Base-by-base conservation (phyloP, 2,888 invertebrate genomes). In the Tiphia femorata region DNA sequence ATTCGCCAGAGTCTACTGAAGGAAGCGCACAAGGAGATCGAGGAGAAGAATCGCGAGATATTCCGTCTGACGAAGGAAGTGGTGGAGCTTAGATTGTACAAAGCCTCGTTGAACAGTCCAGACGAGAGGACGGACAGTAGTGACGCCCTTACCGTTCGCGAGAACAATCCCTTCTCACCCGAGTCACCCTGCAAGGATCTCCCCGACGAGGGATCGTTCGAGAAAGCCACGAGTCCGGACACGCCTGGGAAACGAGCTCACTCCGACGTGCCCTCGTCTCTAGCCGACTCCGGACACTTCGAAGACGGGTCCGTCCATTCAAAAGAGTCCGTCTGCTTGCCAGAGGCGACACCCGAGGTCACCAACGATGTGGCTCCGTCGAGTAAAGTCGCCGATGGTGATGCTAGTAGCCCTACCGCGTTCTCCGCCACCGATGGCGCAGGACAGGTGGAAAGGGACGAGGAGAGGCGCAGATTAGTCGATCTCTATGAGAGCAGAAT, bases 261-360 rank as follows among this genome's bases (percentile, higher is more conserved):
- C 10, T 68, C 67, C 16, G 92, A 92, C 78, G 88, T 92, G 86
- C 90, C 90, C 72, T 89, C 90, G 64, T 94, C 94, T 21, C 90
- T 92, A 76, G 91, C 93, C 50, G 94, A 94, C 84, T 94, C 94
- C 5, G 95, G 95, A 37, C 92, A 94, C 84, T 94, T 92, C 83
- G 95, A 95, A 81, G 94, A 94, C 84, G 92, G 92, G 46, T 92
- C 92, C 49, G 86, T 92, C 60, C 90, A 92, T 83, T 92, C 92
- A 53, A 92, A 92, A 84, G 92, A 92, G 76, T 90, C 90, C n/a
- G 87, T 87, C 49, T 85, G 85, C 62, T 50, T 76, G 40, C 68
- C 77, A 33, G 60, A 67, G 25, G 49, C 68, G 54, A 58, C 71
- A 58, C 67, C 61, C 19, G 68, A 63, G 14, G 25, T 40, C 8